phyloP scores from a whole-genome alignment of 1,140 invertebrate genomes.

The Diplogasteroides magnus region DNA sequence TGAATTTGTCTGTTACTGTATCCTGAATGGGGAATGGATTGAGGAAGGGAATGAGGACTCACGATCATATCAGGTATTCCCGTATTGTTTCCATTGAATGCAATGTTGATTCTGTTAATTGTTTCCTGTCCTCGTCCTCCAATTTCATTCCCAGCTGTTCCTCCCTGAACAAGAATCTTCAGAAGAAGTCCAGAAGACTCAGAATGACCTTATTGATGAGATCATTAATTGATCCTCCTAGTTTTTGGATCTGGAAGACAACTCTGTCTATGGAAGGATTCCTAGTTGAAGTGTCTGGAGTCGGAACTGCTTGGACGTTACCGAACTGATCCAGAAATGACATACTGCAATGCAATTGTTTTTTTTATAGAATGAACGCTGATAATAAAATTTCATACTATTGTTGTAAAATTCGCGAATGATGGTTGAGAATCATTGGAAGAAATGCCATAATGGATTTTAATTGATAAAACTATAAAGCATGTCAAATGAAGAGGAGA shows the following conservation, averaged over 20 bases:
- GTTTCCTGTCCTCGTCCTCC: constrained; percentile 22
- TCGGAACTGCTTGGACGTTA: no score
- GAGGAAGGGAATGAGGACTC: neutral
- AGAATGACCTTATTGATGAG: constrained; percentile 19
- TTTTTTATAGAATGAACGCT: no score
- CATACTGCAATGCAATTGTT: no score
- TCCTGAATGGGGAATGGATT: constrained; percentile 5
- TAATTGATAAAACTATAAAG: no score
- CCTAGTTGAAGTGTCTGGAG: constrained; percentile 2
- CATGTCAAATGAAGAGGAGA: no score
- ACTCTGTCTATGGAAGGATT: constrained; percentile 28
- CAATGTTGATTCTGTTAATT: constrained; percentile 5
- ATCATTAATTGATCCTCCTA: constrained; percentile 20
- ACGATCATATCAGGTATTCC: constrained; percentile 18
- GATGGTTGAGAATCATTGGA: no score
- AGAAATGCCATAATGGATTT: no score
- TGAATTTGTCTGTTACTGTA: constrained; percentile 7
- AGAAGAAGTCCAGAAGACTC: neutral
- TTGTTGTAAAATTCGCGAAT: no score
- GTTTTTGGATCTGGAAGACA: constrained; percentile 22
- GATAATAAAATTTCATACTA: no score
- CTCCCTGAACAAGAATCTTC: constrained; percentile 8
- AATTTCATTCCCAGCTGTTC: constrained; percentile 8
- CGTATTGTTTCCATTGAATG: constrained; percentile 20
- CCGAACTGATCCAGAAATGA: no score